Evolutionary conservation across 2,113 vertebrate species (phyloP), one percentile per base, ranked within the genome.

Genomic region (Mormyrus iriodes): DNA sequence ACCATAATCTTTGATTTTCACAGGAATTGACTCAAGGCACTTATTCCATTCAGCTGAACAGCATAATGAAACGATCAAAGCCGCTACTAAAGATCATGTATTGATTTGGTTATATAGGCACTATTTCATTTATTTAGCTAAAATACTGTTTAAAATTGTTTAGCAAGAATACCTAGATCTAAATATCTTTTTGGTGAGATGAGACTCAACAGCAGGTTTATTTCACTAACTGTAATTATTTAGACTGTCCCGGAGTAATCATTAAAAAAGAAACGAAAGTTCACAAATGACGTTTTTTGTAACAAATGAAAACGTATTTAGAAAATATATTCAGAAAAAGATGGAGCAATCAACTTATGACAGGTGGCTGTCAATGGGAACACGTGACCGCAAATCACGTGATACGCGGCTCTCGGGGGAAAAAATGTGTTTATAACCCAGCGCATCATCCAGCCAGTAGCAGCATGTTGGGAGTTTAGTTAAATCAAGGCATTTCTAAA

Each of bases 351-450:
- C 61, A 61, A 88, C 46, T 73, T 61, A 88, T n/a, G 58, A 65
- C 58, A 31, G 27, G 48, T 21, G 24, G 31, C 15, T 24, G 46
- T 42, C 12, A 88, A 83, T 6, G 3, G 61, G 73, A 58, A 19
- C 55, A 91, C 94, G 88, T 55, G 92, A 95, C 92, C 91, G 42
- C 48, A 92, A n/a, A 91, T 93, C 94, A 88, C 94, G 92, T 93
- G 94, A 88, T 35, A 52, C 46, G 93, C 92, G 91, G 91, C 73
- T 91, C 91, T 89, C 89, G 42, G 48, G 46, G 82, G 76, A 42
- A 42, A 79, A 53, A 69, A 69, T 82, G 51, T 73, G 65, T 27
- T 24, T 76, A 86, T 88, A 13, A 87, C 58, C 48, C 19, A 61
- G 17, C 83, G 0, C 53, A 84, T 31, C 49, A 86, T 52, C 27